phyloP scores from a whole-genome alignment of 2,888 invertebrate species.

The Lepidochrysops patricia region DNA sequence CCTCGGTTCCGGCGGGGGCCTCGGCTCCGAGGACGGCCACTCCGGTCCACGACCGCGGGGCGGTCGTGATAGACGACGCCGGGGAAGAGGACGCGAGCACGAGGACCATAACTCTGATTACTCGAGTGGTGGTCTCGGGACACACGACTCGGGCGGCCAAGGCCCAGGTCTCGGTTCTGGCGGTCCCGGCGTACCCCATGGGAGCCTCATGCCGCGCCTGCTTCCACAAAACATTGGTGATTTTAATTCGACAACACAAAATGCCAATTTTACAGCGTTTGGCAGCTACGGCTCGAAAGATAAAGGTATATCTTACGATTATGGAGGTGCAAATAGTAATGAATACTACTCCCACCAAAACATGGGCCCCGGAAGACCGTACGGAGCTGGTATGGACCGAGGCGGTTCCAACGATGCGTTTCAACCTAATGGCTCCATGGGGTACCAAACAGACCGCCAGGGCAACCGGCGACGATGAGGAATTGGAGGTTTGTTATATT shows the following conservation, averaged over 20 bases:
- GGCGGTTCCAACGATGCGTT: constrained; percentile 40
- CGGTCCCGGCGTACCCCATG: constrained; percentile 63
- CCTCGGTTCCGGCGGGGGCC: constrained; percentile 34
- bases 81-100: constrained; percentile 58
- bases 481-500: constrained; percentile 68
- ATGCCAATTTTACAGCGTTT: constrained; percentile 64
- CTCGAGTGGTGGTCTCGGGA: constrained; percentile 39
- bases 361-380: constrained; percentile 54
- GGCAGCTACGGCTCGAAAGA: constrained; percentile 56
- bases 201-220: constrained; percentile 63
- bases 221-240: constrained; percentile 49
- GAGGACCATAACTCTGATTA: constrained; percentile 42
- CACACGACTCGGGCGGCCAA: constrained; percentile 34
- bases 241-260: constrained; percentile 49
- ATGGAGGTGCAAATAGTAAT: constrained; percentile 36
- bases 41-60: constrained; percentile 42
- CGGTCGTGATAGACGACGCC: constrained; percentile 53
- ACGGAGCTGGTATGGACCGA: constrained; percentile 39
- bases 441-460: constrained; percentile 70
- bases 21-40: constrained; percentile 34
- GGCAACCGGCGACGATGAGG: constrained; percentile 64
- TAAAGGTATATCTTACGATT: constrained; percentile 36
- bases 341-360: constrained; percentile 49
- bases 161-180: constrained; percentile 53
- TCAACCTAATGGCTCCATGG: constrained; percentile 65